Conservation (phyloP, 2,888 invertebrate species). For the Cephus pulcher region DNA sequence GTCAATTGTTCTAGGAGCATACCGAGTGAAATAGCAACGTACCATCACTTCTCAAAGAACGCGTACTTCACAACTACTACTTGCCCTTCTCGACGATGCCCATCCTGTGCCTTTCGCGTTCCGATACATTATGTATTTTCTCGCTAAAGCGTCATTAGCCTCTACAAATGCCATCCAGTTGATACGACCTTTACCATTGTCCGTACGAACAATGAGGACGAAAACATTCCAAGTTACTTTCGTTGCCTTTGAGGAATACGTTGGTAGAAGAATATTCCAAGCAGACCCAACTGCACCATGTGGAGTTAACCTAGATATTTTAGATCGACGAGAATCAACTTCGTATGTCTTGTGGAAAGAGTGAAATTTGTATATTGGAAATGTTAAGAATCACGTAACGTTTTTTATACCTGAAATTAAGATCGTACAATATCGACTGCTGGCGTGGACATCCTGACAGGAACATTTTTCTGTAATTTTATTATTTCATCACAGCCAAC, state of each 20-base stretch:
- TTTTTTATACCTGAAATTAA: neutral
- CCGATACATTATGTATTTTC: conserved; percentile 37
- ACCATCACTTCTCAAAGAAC: conserved; percentile 34
- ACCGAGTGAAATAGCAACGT: conserved; percentile 42
- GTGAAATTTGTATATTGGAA: neutral
- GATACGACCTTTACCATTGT: conserved; percentile 48
- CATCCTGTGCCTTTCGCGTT: conserved; percentile 34
- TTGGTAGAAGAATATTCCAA: neutral
- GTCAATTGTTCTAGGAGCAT: conserved; percentile 3
- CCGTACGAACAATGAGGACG: neutral
- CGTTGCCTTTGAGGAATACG: neutral
- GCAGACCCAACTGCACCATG: neutral
- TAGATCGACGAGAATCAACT: neutral
- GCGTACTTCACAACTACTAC: conserved; percentile 10
- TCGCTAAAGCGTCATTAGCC: conserved; percentile 45
- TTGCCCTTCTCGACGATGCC: conserved; percentile 17
- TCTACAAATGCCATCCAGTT: conserved; percentile 38
- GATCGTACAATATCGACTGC: too few species aligned
- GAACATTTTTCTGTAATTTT: too few species aligned
- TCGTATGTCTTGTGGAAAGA: neutral
- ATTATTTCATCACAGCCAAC: too few species aligned
- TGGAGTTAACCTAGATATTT: neutral
- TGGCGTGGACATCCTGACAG: too few species aligned
- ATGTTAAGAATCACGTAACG: neutral
- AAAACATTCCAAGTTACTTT: neutral